Evolutionary conservation across 1,140 invertebrate genomes (phyloP).

Genomic region (Anastrepha ludens): DNA sequence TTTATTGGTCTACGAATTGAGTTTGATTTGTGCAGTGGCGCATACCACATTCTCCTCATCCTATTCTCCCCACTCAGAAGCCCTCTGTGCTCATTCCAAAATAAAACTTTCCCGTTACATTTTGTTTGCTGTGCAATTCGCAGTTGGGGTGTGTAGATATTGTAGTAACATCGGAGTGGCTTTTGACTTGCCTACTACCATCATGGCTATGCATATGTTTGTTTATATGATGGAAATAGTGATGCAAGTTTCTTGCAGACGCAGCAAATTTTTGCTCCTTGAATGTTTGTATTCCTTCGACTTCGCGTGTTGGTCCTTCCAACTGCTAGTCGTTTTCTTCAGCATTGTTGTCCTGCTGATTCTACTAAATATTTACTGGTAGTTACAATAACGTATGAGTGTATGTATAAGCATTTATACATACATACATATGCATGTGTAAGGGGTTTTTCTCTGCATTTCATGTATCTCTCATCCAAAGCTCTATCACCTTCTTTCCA

Average conservation of each 20-base stretch:
- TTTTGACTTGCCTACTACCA: background rate
- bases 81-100: background rate
- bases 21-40: slow-evolving; percentile 48
- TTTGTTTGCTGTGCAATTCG: background rate
- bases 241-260: slow-evolving; percentile 9
- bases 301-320: background rate
- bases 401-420: too few relatives aligned
- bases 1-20: background rate
- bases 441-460: background rate
- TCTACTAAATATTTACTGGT: background rate
- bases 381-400: too few relatives aligned
- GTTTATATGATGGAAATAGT: background rate
- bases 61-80: background rate
- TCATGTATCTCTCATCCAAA: background rate
- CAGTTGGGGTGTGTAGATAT: background rate
- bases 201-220: background rate
- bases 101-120: background rate
- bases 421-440: too few relatives aligned
- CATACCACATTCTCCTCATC: slow-evolving; percentile 19
- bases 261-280: background rate
- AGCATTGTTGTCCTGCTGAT: background rate
- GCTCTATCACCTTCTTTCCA: background rate
- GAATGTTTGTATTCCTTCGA: background rate
- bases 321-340: background rate
- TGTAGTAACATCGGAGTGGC: background rate